A percentile compares a stretch with the other conserved stretches of the same genome.
Evolutionary conservation across 2,113 vertebrate species (phyloP).

Genomic region (Carlito syrichta): DNA sequence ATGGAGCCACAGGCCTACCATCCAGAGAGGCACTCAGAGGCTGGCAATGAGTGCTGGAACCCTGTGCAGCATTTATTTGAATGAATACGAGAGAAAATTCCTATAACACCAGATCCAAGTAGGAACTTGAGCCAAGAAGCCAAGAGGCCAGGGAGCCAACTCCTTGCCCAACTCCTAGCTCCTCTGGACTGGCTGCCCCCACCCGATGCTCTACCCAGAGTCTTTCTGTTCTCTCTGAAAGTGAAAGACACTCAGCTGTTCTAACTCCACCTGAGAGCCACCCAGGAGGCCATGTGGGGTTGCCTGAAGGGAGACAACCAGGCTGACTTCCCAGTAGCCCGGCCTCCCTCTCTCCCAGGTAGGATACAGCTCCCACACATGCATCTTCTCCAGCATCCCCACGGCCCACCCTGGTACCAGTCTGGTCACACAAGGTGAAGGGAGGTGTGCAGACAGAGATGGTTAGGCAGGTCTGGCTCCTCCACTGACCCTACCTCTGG

Average conservation of each 20-base stretch:
- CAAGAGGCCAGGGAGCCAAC: background rate
- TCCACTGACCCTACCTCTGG: background rate
- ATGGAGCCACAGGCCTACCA: background rate
- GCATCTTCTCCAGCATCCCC: background rate
- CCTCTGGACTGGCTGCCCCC: background rate
- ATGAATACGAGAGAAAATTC: background rate
- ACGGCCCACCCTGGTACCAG: background rate
- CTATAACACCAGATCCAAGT: background rate
- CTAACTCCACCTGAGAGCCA: background rate
- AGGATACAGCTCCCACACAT: background rate
- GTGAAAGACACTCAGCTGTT: background rate
- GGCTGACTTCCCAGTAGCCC: background rate
- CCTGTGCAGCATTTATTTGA: background rate
- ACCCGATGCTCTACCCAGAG: background rate
- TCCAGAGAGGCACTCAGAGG: background rate
- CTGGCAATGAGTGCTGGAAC: background rate
- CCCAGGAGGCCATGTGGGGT: background rate
- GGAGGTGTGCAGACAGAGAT: background rate
- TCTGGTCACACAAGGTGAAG: background rate
- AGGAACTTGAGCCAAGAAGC: background rate
- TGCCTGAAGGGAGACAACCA: background rate
- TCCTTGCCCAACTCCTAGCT: background rate
- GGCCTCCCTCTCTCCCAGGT: background rate
- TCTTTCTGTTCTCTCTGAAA: background rate
- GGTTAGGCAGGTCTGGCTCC: background rate